Conservation (phyloP, 2,797 vertebrate genomes). For the Sebastes vulpes region DNA sequence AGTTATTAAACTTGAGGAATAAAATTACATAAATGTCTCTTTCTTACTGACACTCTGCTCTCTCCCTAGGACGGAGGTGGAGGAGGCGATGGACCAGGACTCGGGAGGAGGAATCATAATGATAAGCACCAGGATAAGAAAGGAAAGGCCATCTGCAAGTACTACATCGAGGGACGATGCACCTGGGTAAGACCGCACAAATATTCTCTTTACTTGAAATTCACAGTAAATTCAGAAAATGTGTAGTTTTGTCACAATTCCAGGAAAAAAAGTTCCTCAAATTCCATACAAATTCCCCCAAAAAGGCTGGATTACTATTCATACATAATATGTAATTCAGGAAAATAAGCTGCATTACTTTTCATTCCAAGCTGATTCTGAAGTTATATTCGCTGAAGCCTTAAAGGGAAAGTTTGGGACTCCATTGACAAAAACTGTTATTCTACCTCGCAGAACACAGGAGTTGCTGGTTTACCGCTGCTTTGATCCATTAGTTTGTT, state of each 20-base stretch:
- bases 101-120: conserved; percentile 88
- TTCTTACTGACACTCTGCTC: neutral
- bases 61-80: conserved; percentile 79
- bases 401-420: too few relatives aligned
- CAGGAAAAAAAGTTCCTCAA: neutral
- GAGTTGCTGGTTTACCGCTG: too few relatives aligned
- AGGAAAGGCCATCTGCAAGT: conserved; percentile 97
- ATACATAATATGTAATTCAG: too few relatives aligned
- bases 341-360: too few relatives aligned
- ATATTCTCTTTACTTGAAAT: neutral
- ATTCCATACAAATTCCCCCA: too few relatives aligned
- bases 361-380: too few relatives aligned
- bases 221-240: neutral
- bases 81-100: conserved; percentile 76
- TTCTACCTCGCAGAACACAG: too few relatives aligned
- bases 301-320: too few relatives aligned
- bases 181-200: conserved; percentile 89
- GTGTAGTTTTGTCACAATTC: neutral
- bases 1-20: neutral
- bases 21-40: neutral
- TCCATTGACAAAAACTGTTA: too few relatives aligned
- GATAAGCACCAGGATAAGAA: conserved; percentile 96
- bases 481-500: too few relatives aligned
- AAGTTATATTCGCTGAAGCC: too few relatives aligned
- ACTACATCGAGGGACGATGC: conserved; percentile 95